These are phyloP conservation scores for Malachius bipustulatus DNA, from an alignment of 2,888 invertebrate genomes.

Conservation along the genomic window DNA sequence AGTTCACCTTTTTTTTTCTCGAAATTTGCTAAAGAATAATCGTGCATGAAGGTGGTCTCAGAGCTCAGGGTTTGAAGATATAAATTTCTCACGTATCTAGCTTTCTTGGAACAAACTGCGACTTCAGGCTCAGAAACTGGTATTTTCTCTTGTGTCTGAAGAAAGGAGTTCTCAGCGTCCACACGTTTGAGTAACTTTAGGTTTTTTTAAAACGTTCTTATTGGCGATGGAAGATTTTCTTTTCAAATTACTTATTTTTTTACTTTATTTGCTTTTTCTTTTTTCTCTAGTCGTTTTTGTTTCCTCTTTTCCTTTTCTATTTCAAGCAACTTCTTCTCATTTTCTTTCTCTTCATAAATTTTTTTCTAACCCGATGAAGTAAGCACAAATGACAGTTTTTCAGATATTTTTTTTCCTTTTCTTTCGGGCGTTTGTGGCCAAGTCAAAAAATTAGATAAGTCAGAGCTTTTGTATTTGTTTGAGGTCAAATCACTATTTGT, in stretches of 20 bases:
- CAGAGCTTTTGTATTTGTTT: not conserved
- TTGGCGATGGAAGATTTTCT: not conserved
- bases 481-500: too few species aligned
- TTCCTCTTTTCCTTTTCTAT: not conserved
- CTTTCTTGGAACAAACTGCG: not conserved
- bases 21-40: too few species aligned
- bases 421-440: slow-evolving; percentile 6
- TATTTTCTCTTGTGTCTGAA: too few species aligned
- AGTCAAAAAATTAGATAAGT: not conserved
- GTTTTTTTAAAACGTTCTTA: not conserved
- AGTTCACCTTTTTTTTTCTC: slow-evolving; percentile 4
- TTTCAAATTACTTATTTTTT: slow-evolving; percentile 1
- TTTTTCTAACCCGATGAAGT: slow-evolving; percentile 4
- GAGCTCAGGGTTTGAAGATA: not conserved
- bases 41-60: too few species aligned
- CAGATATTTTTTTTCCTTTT: slow-evolving; percentile 4
- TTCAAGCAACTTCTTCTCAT: not conserved
- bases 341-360: not conserved
- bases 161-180: too few species aligned
- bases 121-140: too few species aligned
- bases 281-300: slow-evolving; percentile 2
- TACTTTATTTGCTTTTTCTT: not conserved
- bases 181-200: too few species aligned
- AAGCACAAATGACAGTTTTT: slow-evolving; percentile 4
- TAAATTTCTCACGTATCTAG: not conserved